phyloP scores from a whole-genome alignment of 2,113 vertebrate genomes.

The Noturus placidus region DNA sequence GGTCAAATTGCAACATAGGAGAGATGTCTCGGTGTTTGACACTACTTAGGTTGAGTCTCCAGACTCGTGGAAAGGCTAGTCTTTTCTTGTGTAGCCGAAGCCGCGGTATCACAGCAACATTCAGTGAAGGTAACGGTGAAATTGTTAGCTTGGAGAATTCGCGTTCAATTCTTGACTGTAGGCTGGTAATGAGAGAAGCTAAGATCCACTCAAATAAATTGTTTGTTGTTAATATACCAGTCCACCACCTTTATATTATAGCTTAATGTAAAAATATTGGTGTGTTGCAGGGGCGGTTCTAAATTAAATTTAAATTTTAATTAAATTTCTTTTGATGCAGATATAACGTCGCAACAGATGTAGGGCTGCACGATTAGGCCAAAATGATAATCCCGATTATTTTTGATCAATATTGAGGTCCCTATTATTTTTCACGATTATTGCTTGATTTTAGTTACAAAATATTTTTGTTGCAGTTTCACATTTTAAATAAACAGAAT shows the following conservation, averaged over 20 bases:
- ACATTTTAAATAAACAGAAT: no score
- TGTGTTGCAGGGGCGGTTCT: neutral
- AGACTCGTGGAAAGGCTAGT: slow-evolving; percentile 42
- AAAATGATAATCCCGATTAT: no score
- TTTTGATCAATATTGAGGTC: no score
- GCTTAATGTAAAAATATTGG: neutral
- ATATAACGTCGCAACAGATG: neutral
- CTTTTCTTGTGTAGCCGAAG: slow-evolving; percentile 45
- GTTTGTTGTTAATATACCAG: neutral
- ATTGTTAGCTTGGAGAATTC: neutral
- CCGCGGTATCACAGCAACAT: slow-evolving; percentile 21
- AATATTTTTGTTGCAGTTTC: no score
- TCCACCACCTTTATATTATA: neutral
- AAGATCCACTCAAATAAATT: slow-evolving; percentile 38
- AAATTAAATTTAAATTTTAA: no score
- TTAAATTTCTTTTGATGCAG: neutral
- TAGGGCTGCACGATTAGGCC: no score
- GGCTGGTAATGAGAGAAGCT: no score
- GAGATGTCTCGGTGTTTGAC: slow-evolving; percentile 68
- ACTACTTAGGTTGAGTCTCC: slow-evolving; percentile 60
- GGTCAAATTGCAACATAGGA: slow-evolving; percentile 37
- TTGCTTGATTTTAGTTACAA: no score
- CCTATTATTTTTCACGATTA: no score
- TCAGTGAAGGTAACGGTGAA: slow-evolving; percentile 37
- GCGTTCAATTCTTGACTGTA: neutral